phyloP scores from a whole-genome alignment of 2,113 vertebrate genomes.

The Sebastes schlegelii region DNA sequence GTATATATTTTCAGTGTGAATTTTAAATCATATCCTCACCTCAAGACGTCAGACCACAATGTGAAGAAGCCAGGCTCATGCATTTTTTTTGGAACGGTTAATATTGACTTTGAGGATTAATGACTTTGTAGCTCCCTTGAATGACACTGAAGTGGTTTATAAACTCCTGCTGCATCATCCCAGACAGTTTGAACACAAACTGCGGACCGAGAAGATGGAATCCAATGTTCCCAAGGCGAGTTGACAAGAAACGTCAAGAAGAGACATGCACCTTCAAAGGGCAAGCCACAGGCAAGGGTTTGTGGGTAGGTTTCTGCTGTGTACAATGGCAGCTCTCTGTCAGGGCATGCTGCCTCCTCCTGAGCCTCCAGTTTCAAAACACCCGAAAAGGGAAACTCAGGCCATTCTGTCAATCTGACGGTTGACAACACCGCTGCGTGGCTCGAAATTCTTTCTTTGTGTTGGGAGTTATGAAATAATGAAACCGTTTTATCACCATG shows the following conservation, averaged over 20 bases:
- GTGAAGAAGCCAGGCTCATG: neutral
- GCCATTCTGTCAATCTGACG: constrained; percentile 50
- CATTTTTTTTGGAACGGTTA: constrained; percentile 32
- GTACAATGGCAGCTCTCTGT: constrained; percentile 82
- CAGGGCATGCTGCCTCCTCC: constrained; percentile 79
- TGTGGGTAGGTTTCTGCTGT: constrained; percentile 75
- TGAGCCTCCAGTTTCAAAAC: constrained; percentile 62
- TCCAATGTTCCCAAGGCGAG: constrained; percentile 76
- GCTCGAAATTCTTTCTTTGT: constrained; percentile 19
- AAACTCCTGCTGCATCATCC: constrained; percentile 68
- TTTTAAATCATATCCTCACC: constrained; percentile 1
- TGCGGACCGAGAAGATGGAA: constrained; percentile 68
- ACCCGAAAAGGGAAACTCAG: constrained; percentile 54
- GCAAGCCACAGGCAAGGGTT: constrained; percentile 83
- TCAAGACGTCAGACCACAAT: neutral
- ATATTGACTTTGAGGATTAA: constrained; percentile 53
- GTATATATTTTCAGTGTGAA: neutral
- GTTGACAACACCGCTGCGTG: constrained; percentile 31
- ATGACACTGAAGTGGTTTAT: constrained; percentile 73
- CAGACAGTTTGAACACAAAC: constrained; percentile 72
- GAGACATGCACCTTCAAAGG: constrained; percentile 80
- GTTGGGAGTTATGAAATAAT: constrained; percentile 31
- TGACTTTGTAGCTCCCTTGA: constrained; percentile 57
- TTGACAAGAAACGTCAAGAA: constrained; percentile 85
- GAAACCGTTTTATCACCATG: constrained; percentile 10